A percentile compares a stretch with the other conserved stretches of the same genome.
Evolutionary conservation across 1,140 invertebrate genomes (phyloP).

Genomic region (Drosophila kurseongensis): DNA sequence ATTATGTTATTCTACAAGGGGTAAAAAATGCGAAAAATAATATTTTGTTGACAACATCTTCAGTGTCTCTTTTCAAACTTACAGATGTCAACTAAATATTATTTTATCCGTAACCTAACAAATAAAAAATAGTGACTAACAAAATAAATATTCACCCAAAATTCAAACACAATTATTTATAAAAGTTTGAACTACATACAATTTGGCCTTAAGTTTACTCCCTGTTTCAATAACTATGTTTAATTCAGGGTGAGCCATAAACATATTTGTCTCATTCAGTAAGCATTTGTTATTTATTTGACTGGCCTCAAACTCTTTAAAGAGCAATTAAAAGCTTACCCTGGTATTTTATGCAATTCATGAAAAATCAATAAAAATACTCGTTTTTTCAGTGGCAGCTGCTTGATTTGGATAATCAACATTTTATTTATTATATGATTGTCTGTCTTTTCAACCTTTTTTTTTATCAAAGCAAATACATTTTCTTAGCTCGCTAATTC

Average conservation of each 20-base stretch:
- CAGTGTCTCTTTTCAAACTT: too few species aligned
- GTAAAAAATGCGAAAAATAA: too few species aligned
- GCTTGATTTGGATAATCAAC: slow-evolving; percentile 16
- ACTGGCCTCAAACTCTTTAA: slow-evolving; percentile 27
- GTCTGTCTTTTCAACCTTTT: slow-evolving; percentile 36
- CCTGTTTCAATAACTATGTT: slow-evolving; percentile 4
- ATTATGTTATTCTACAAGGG: too few species aligned
- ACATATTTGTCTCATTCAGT: not conserved
- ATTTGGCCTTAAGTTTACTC: not conserved
- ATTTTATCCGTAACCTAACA: too few species aligned
- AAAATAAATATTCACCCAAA: too few species aligned
- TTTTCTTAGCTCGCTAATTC: slow-evolving; percentile 78
- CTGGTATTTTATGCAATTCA: slow-evolving; percentile 28
- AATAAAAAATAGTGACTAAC: too few species aligned
- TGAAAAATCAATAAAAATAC: slow-evolving; percentile 30
- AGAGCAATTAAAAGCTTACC: slow-evolving; percentile 36
- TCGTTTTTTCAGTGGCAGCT: slow-evolving; percentile 26
- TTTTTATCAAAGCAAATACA: slow-evolving; percentile 48
- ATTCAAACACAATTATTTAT: too few species aligned
- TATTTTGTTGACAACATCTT: too few species aligned
- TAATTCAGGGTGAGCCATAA: slow-evolving; percentile 24
- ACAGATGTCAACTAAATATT: too few species aligned
- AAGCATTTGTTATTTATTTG: slow-evolving; percentile 10
- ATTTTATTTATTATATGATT: slow-evolving; percentile 43
- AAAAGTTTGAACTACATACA: not conserved